These are phyloP conservation scores for Dendrolimus houi DNA, from an alignment of 2,888 invertebrate genomes.

Conservation along the genomic window DNA sequence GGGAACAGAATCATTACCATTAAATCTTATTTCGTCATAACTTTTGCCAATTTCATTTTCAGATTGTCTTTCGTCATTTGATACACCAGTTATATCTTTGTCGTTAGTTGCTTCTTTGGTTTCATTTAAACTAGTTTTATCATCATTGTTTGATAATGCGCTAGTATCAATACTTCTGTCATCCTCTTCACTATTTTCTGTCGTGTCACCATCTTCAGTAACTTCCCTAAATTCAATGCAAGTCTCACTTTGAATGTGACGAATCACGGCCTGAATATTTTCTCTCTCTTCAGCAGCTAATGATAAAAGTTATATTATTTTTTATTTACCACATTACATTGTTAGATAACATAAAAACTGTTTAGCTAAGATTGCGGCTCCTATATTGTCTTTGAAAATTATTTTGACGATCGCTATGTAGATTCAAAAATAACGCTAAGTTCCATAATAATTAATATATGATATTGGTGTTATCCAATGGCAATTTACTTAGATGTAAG, in stretches of 20 bases:
- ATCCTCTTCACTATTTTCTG: too few relatives aligned
- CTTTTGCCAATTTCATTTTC: slow-evolving; percentile 17
- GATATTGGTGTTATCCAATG: too few relatives aligned
- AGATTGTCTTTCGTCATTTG: slow-evolving; percentile 3
- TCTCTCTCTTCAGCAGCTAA: slow-evolving; percentile 55
- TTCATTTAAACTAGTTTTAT: background rate
- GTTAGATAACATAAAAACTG: too few relatives aligned
- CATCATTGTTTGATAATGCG: background rate
- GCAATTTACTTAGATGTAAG: too few relatives aligned
- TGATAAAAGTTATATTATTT: slow-evolving; percentile 5
- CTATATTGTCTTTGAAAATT: too few relatives aligned
- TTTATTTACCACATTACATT: too few relatives aligned
- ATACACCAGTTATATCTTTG: slow-evolving; percentile 9
- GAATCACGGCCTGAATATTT: slow-evolving; percentile 51
- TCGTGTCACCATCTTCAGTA: slow-evolving; percentile 7
- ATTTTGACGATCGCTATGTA: too few relatives aligned
- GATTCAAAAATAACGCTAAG: too few relatives aligned
- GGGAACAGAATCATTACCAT: background rate
- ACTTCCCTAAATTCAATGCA: slow-evolving; percentile 47
- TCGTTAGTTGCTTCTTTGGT: slow-evolving; percentile 3
- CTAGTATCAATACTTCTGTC: background rate
- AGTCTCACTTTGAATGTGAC: slow-evolving; percentile 58
- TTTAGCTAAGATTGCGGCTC: too few relatives aligned
- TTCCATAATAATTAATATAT: too few relatives aligned
- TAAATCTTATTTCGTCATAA: slow-evolving; percentile 1